Evolutionary conservation across 2,888 invertebrate species (phyloP).

Genomic region (Drosophila lutescens): DNA sequence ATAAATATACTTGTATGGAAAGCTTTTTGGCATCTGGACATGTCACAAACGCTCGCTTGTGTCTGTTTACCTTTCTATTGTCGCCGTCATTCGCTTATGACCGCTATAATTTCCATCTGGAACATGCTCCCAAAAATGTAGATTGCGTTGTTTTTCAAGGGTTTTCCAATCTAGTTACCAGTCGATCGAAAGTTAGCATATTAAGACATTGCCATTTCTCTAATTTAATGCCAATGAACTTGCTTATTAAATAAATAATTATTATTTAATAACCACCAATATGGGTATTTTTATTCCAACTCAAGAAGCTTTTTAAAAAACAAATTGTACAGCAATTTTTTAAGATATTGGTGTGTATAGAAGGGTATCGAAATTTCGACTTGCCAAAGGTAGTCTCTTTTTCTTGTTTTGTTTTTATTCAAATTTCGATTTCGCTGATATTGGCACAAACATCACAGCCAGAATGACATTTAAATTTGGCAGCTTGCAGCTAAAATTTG

Average conservation of each 20-base stretch:
- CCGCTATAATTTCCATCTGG: constrained; percentile 20
- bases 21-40: background rate
- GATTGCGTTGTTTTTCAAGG: constrained; percentile 8
- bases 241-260: too few relatives aligned
- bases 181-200: too few relatives aligned
- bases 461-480: constrained; percentile 35
- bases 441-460: background rate
- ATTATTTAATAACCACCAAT: too few relatives aligned
- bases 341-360: too few relatives aligned
- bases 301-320: too few relatives aligned
- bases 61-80: constrained; percentile 63
- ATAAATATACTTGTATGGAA: background rate
- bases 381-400: too few relatives aligned
- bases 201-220: too few relatives aligned
- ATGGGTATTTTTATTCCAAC: too few relatives aligned
- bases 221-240: too few relatives aligned
- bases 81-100: constrained; percentile 57
- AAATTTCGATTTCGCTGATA: background rate
- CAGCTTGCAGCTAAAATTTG: constrained; percentile 16
- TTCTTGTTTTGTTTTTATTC: background rate
- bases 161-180: background rate
- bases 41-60: constrained; percentile 26
- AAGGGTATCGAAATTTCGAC: background rate
- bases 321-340: too few relatives aligned
- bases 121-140: constrained; percentile 4